Percentiles rank a stretch among this genome's conserved stretches.
Evolutionary conservation across 2,888 invertebrate genomes (phyloP).

Genomic region (Sarcophaga carnaria): DNA sequence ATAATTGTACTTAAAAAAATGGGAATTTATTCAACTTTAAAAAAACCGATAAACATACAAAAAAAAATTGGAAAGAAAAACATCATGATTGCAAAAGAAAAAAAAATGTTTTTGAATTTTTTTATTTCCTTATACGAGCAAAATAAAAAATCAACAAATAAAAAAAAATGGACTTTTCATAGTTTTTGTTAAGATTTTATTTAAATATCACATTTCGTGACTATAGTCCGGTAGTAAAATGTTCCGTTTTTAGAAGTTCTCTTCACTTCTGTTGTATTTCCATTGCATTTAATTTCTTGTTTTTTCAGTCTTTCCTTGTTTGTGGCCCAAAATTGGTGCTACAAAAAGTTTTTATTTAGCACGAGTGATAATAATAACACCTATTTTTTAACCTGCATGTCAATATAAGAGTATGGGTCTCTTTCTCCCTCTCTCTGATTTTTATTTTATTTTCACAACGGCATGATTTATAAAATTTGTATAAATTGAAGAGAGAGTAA

Average conservation of each 20-base stretch:
- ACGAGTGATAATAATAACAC: constrained; percentile 67
- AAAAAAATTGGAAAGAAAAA: neutral
- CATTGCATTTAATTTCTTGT: neutral
- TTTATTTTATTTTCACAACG: constrained; percentile 44
- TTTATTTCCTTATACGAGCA: constrained; percentile 30
- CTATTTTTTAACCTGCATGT: constrained; percentile 51
- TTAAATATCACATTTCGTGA: constrained; percentile 69
- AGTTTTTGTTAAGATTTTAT: constrained; percentile 58
- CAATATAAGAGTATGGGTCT: neutral
- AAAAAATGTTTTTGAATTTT: constrained; percentile 41
- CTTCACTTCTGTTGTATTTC: neutral
- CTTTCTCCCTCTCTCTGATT: neutral
- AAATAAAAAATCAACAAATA: constrained; percentile 23
- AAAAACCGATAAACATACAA: neutral
- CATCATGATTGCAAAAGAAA: constrained; percentile 27
- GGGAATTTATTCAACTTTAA: neutral
- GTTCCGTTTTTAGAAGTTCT: constrained; percentile 60
- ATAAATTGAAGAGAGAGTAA: constrained; percentile 30
- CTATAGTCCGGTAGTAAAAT: constrained; percentile 66
- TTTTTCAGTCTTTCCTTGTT: neutral
- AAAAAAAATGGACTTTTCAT: constrained; percentile 36
- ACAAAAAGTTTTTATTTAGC: constrained; percentile 53
- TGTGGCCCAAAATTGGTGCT: neutral
- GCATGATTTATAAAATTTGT: constrained; percentile 66
- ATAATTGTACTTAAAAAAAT: neutral